Conservation (phyloP, 2,113 vertebrate genomes). For the Paedocypris sp. region DNA sequence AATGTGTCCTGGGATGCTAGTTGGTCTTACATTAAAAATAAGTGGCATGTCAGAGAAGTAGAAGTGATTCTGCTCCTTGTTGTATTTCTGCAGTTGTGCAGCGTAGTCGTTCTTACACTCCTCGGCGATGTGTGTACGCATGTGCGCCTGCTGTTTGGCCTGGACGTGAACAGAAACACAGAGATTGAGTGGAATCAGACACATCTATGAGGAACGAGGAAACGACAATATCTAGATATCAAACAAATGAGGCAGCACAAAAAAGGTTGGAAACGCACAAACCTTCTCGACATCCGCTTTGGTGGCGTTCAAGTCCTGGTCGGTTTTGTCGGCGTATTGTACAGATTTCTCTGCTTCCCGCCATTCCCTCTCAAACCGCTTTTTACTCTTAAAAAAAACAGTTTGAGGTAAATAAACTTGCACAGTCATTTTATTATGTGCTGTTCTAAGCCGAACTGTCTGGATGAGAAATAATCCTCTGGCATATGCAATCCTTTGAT, state of each 20-base stretch:
- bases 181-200: constrained; percentile 2
- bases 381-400: constrained; percentile 65
- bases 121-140: constrained; percentile 71
- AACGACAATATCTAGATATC: constrained; percentile 1
- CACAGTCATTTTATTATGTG: too few relatives aligned
- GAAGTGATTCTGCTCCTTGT: constrained; percentile 77
- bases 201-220: not conserved
- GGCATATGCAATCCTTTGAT: too few relatives aligned
- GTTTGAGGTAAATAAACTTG: too few relatives aligned
- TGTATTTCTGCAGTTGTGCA: constrained; percentile 75
- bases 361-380: constrained; percentile 81
- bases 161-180: constrained; percentile 35
- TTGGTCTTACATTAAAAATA: constrained; percentile 70
- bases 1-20: not conserved
- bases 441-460: too few relatives aligned
- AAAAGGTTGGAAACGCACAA: not conserved
- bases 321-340: constrained; percentile 69
- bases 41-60: constrained; percentile 78
- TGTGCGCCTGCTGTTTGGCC: constrained; percentile 79
- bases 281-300: constrained; percentile 88
- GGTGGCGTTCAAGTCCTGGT: constrained; percentile 81
- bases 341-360: constrained; percentile 74
- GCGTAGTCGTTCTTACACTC: constrained; percentile 85
- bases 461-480: too few relatives aligned
- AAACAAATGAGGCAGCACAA: not conserved